phyloP scores from a whole-genome alignment of 2,797 vertebrate genomes.

The Tauraco hartlaubi region DNA sequence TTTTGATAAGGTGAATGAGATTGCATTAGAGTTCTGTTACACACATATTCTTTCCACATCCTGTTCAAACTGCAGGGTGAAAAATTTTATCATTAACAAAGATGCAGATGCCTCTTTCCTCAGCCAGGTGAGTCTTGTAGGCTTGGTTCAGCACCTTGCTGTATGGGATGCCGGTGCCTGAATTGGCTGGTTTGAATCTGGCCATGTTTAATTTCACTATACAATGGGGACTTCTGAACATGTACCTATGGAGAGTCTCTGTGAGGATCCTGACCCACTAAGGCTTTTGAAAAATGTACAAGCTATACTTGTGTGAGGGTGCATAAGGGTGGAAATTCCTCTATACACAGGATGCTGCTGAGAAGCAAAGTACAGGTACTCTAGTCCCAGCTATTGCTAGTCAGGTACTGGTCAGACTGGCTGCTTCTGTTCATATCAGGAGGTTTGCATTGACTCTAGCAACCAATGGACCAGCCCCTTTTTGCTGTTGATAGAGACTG shows the following conservation, averaged over 20 bases:
- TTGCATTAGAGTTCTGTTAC: neutral
- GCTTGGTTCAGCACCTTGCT: neutral
- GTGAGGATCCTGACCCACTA: neutral
- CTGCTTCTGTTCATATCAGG: neutral
- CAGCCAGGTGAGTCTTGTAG: neutral
- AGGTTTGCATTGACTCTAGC: neutral
- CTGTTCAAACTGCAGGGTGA: neutral
- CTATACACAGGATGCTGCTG: neutral
- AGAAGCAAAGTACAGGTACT: neutral
- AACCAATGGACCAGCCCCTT: neutral
- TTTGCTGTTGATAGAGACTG: neutral
- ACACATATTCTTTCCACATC: fast-evolving
- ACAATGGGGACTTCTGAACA: neutral
- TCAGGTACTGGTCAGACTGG: neutral
- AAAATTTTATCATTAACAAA: neutral
- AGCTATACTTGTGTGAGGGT: neutral
- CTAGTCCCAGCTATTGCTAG: neutral
- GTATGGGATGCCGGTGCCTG: neutral
- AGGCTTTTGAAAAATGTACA: neutral
- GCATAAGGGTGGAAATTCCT: neutral
- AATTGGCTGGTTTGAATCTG: neutral
- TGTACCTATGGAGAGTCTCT: neutral
- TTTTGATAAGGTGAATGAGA: neutral
- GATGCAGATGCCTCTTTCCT: neutral
- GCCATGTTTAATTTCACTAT: neutral